Percentiles rank a stretch among this genome's conserved stretches.
Evolutionary conservation across 1,140 invertebrate genomes (phyloP).

Genomic region (Lepidurus couesii): DNA sequence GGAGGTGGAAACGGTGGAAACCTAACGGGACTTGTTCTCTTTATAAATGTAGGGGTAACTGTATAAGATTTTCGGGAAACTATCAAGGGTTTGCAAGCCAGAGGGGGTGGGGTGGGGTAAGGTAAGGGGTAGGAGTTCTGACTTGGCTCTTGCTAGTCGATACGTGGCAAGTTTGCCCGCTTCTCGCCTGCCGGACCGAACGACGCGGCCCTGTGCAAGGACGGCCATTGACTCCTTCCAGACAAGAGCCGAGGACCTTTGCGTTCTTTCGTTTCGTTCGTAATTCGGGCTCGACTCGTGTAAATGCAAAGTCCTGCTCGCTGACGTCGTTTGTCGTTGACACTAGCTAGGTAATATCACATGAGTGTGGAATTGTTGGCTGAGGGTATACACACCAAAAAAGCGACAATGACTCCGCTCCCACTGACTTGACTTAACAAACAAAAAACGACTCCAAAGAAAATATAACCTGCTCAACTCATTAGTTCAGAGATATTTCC

Average conservation of each 20-base stretch:
- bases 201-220: background rate
- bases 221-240: slow-evolving; percentile 1
- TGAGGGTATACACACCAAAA: background rate
- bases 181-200: background rate
- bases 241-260: slow-evolving; percentile 7
- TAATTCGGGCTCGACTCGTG: background rate
- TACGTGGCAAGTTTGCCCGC: background rate
- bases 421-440: background rate
- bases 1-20: slow-evolving; percentile 6
- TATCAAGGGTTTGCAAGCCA: background rate
- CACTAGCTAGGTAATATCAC: background rate
- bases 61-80: background rate
- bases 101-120: background rate
- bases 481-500: background rate
- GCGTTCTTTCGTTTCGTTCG: slow-evolving; percentile 15
- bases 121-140: background rate
- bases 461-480: slow-evolving; percentile 3
- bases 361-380: background rate
- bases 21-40: slow-evolving; percentile 10
- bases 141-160: background rate
- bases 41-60: background rate
- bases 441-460: background rate
- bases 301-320: background rate
- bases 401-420: background rate
- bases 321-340: slow-evolving; percentile 13